phyloP scores from a whole-genome alignment of 2,797 vertebrate genomes.

The Paratrypauchen microcephalus region DNA sequence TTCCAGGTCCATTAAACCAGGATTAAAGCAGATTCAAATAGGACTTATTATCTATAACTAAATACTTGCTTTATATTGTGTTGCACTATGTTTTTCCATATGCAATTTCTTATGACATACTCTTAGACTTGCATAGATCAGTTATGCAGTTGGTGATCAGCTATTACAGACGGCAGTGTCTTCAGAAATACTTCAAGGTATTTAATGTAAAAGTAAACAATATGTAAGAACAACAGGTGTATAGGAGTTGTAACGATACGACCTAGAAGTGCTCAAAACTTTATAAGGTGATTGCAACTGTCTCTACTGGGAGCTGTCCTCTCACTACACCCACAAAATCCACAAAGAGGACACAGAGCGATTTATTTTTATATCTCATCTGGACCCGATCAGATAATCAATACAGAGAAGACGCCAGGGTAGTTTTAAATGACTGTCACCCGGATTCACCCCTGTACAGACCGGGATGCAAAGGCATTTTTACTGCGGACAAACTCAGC shows the following conservation, averaged over 20 bases:
- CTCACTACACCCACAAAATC: conserved; percentile 16
- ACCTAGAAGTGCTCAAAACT: conserved; percentile 19
- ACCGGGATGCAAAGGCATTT: conserved; percentile 3
- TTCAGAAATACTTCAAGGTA: neutral
- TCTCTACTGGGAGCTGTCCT: conserved; percentile 40
- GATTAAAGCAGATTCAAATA: neutral
- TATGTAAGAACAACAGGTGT: neutral
- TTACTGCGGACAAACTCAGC: conserved; percentile 14
- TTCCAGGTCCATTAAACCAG: too few relatives aligned
- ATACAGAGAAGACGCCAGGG: conserved; percentile 31
- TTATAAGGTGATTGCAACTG: conserved; percentile 38
- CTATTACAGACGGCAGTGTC: neutral
- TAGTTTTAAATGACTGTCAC: conserved; percentile 46
- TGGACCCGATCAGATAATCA: conserved; percentile 51
- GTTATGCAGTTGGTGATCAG: neutral
- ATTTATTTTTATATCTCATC: conserved; percentile 46
- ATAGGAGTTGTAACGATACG: neutral
- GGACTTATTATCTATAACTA: neutral
- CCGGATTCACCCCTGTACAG: conserved; percentile 38
- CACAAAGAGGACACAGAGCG: conserved; percentile 19
- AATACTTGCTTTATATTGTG: neutral
- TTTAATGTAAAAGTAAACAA: neutral
- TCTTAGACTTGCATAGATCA: neutral
- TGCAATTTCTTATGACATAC: neutral
- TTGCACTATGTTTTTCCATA: neutral